Base-by-base conservation (phyloP, 2,113 vertebrate genomes). In the Anolis carolinensis region DNA sequence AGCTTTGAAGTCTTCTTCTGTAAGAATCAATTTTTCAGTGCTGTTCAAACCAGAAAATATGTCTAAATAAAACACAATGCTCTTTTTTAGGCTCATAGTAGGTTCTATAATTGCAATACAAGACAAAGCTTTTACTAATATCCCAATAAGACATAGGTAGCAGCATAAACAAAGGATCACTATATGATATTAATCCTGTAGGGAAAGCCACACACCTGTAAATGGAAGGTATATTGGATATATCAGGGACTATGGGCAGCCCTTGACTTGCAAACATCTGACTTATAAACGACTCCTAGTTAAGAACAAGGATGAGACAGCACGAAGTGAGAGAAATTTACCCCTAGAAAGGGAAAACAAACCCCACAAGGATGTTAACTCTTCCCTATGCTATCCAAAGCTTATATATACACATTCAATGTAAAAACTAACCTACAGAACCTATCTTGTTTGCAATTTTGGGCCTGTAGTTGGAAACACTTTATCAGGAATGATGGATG, bases 1-100 rank as follows among this genome's bases (percentile, higher is more conserved):
- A 83, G 20, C 39, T 84, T 9, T 1, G 65, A 44, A 91, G 88
- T 11, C 44, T 85, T 81, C 59, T 75, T 90, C 34, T 36, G 88
- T 79, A 84, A 77, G n/a, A 63, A 89, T 75, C 14, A 89, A 83
- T 86, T 84, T 86, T 39, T 30, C n/a, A 3, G 2, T 50, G 67
- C 21, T 73, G 80, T 52, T 92, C 79, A 34, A 27, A 0, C 72
- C 88, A 76, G 75, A 94, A 88, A 44, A 82, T 1, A 0, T 48
- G 88, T 79, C 59, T 89, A 62, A 81, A 90, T 80, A 39, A 71
- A 90, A 85, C 0, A 7, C 87, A 77, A 77, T 79, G 84, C 76
- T 89, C 0, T 0, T 72, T 87, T 90, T 88, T 87, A 92, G 44
- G 62, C 86, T 87, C 30, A 77, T 30, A 39, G 8, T 39, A 62